Evolutionary conservation across 2,113 vertebrate species (phyloP).

Genomic region (Planiliza haematocheilus): DNA sequence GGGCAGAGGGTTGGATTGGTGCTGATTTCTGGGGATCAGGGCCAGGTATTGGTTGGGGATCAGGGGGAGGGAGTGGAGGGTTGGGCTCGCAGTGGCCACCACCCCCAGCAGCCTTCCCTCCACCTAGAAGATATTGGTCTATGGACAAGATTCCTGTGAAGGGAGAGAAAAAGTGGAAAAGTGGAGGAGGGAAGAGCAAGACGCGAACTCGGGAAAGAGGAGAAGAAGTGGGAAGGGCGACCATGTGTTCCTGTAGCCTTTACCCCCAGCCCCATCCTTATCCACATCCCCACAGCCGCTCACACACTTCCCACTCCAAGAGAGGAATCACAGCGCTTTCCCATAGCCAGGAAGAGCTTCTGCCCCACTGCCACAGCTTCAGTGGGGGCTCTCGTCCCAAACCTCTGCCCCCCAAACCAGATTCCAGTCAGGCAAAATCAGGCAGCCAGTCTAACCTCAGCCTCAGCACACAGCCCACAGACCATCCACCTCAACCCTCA

Average conservation of each 20-base stretch:
- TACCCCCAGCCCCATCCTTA: slow-evolving; percentile 85
- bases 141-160: slow-evolving; percentile 92
- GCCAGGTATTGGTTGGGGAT: slow-evolving; percentile 82
- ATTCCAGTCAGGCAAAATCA: slow-evolving; percentile 85
- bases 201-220: slow-evolving; percentile 77
- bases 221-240: slow-evolving; percentile 78
- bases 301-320: slow-evolving; percentile 75
- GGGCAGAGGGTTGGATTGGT: slow-evolving; percentile 81
- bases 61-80: slow-evolving; percentile 83
- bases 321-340: slow-evolving; percentile 78
- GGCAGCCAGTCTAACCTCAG: slow-evolving; percentile 93
- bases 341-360: slow-evolving; percentile 89
- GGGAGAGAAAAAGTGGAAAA: slow-evolving; percentile 86
- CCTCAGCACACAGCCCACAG: slow-evolving; percentile 87
- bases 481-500: slow-evolving; percentile 79
- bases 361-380: slow-evolving; percentile 87
- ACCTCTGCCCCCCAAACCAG: slow-evolving; percentile 82
- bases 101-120: slow-evolving; percentile 84
- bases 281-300: slow-evolving; percentile 81
- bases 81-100: slow-evolving; percentile 82
- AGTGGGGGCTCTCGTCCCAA: slow-evolving; percentile 81
- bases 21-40: slow-evolving; percentile 83
- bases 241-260: slow-evolving; percentile 85
- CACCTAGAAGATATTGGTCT: slow-evolving; percentile 91
- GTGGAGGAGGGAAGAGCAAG: slow-evolving; percentile 82